Base-by-base conservation (phyloP, 2,113 vertebrate genomes). In the Pteropus alecto region DNA sequence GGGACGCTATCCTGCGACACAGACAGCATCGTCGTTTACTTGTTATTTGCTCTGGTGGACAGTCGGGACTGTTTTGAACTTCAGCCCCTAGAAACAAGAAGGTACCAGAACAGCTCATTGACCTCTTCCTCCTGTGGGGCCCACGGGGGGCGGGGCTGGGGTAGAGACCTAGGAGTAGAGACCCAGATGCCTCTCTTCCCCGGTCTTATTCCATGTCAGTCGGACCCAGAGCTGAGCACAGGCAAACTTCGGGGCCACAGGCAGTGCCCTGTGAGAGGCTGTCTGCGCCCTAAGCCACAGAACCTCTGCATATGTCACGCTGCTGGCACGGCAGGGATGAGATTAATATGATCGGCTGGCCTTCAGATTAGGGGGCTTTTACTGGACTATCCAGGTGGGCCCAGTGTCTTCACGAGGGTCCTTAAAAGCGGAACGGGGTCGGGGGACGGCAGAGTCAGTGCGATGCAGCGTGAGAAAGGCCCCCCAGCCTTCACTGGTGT, bases 11-110 rank as follows among this genome's bases (percentile, higher is more conserved):
- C 30, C 22, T 15, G 0, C 9, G 0, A 41, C 0, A 11, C 11
- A 33, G 48, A 24, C 0, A 0, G 14, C 46, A 9, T 0, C 2
- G 7, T 30, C 14, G 3, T 15, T 10, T 14, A 13, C 46, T 11
- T 1, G 5, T 5, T 30, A 2, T 33, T 7, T 6, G 22, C 86
- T 58, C 38, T 30, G 21, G 15, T 11, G 38, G 46, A 33, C 35
- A 2, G 9, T 7, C 4, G 22, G 46, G 6, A 5, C 8, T 35
- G 3, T 24, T 35, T 68, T 33, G 26, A 24, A 38, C 51, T 10
- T 51, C 0, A 7, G 35, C 5, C 28, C 46, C 9, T n/a, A 7
- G 11, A 12, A 1, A 19, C n/a, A 51, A 28, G 24, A 5, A 54
- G 3, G 21, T 11, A 3, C 41, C 41, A 4, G 0, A 6, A 51